A percentile compares a stretch with the other conserved stretches of the same genome.
Evolutionary conservation across 2,797 vertebrate genomes (phyloP).

Genomic region (Sebastes diploproa): DNA sequence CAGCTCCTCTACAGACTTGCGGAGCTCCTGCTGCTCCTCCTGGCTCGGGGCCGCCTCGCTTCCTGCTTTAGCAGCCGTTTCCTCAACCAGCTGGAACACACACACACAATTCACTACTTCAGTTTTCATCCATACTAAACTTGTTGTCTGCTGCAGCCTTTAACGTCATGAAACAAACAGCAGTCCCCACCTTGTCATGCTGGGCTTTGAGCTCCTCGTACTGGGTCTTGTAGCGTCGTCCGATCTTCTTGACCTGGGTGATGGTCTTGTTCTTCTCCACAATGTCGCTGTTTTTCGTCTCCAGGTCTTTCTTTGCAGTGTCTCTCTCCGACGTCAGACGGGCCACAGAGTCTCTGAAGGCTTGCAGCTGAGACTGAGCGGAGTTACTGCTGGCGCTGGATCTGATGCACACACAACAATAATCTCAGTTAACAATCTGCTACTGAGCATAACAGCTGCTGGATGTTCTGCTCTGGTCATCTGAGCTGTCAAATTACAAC

Average conservation of each 20-base stretch:
- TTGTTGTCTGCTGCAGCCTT: too few relatives aligned
- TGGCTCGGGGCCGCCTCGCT: constrained; percentile 78
- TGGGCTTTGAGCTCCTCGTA: constrained; percentile 96
- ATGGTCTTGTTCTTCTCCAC: constrained; percentile 95
- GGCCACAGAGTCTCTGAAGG: constrained; percentile 85
- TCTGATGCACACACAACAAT: constrained; percentile 69
- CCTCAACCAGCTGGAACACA: constrained; percentile 78
- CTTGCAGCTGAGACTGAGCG: constrained; percentile 89
- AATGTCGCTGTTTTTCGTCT: constrained; percentile 88
- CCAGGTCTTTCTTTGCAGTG: constrained; percentile 87
- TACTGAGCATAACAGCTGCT: background rate
- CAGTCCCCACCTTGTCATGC: constrained; percentile 88
- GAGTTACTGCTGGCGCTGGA: constrained; percentile 86
- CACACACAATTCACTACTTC: background rate
- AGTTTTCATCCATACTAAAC: background rate
- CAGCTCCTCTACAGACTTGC: constrained; percentile 82
- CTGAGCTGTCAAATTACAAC: background rate
- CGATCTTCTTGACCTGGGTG: constrained; percentile 98
- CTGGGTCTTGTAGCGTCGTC: constrained; percentile 95
- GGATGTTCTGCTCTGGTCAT: background rate
- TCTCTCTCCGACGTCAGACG: constrained; percentile 89
- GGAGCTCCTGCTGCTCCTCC: constrained; percentile 83
- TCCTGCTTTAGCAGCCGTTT: constrained; percentile 75
- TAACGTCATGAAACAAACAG: background rate
- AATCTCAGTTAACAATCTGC: background rate